Percentiles rank a stretch among this genome's conserved stretches.
These are phyloP conservation scores for Dendrolimus pini DNA, from an alignment of 2,888 invertebrate species.

Conservation along the genomic window DNA sequence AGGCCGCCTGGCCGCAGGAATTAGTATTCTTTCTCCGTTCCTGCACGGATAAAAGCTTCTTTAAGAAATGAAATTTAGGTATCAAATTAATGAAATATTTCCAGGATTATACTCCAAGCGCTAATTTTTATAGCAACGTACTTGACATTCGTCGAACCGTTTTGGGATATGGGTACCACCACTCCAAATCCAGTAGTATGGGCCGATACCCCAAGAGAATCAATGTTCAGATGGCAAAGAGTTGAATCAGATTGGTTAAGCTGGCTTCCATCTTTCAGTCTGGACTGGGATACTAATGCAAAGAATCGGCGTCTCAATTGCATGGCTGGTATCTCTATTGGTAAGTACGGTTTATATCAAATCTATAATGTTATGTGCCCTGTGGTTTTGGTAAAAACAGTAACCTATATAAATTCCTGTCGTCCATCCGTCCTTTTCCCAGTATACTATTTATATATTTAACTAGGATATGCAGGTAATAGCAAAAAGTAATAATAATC, in stretches of 20 bases:
- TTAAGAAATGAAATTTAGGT: no score
- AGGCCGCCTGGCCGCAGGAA: no score
- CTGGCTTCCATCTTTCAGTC: slow-evolving; percentile 2
- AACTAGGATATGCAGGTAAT: not conserved
- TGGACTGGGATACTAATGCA: slow-evolving; percentile 14
- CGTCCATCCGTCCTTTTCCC: no score
- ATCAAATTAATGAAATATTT: not conserved
- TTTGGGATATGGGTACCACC: slow-evolving; percentile 14
- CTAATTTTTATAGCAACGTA: not conserved
- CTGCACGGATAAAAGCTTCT: no score
- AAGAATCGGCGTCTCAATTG: slow-evolving; percentile 11
- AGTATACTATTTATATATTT: not conserved
- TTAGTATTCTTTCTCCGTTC: no score
- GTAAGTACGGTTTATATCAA: slow-evolving; percentile 11
- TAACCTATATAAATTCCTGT: not conserved
- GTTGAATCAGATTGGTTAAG: not conserved
- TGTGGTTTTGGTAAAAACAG: not conserved
- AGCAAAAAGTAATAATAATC: no score
- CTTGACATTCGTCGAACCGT: not conserved
- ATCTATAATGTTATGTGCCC: not conserved
- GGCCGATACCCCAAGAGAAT: slow-evolving; percentile 7
- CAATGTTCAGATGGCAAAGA: slow-evolving; percentile 24
- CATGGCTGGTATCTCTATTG: slow-evolving; percentile 24
- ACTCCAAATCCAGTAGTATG: slow-evolving; percentile 2
- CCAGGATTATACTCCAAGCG: not conserved